A percentile compares a stretch with the other conserved stretches of the same genome.
Conservation (phyloP, 2,888 invertebrate species). For the Spodoptera exigua region DNA sequence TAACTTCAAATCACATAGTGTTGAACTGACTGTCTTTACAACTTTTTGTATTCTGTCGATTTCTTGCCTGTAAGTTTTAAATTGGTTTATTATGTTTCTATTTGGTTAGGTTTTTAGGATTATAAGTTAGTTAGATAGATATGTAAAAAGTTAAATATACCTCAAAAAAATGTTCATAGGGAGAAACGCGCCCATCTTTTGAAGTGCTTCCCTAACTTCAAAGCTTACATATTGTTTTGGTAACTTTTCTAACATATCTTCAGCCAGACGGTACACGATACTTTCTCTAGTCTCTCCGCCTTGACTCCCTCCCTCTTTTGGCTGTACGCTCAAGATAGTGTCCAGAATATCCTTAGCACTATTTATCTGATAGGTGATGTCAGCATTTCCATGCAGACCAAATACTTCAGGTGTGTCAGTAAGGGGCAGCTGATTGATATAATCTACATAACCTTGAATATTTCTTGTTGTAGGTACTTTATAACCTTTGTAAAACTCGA, state of each 20-base stretch:
- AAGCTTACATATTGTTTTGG: conserved; percentile 96
- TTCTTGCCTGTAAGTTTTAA: conserved; percentile 89
- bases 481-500: conserved; percentile 98
- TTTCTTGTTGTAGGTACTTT: conserved; percentile 96
- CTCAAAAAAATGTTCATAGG: conserved; percentile 98
- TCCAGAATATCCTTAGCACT: conserved; percentile 98
- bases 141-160: conserved; percentile 62
- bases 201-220: conserved; percentile 96
- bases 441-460: conserved; percentile 94
- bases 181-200: conserved; percentile 96
- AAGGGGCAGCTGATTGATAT: conserved; percentile 95
- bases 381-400: conserved; percentile 98
- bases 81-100: background rate
- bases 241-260: conserved; percentile 95
- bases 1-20: conserved; percentile 96
- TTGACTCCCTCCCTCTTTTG: conserved; percentile 97
- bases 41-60: conserved; percentile 96
- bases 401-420: conserved; percentile 98
- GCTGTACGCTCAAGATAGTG: conserved; percentile 98
- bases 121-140: too few species aligned
- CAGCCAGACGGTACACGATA: conserved; percentile 96
- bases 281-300: conserved; percentile 98
- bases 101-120: background rate
- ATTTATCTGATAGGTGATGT: conserved; percentile 99
- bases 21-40: conserved; percentile 93